Evolutionary conservation across 2,113 vertebrate genomes (phyloP).

Genomic region (Python bivittatus): DNA sequence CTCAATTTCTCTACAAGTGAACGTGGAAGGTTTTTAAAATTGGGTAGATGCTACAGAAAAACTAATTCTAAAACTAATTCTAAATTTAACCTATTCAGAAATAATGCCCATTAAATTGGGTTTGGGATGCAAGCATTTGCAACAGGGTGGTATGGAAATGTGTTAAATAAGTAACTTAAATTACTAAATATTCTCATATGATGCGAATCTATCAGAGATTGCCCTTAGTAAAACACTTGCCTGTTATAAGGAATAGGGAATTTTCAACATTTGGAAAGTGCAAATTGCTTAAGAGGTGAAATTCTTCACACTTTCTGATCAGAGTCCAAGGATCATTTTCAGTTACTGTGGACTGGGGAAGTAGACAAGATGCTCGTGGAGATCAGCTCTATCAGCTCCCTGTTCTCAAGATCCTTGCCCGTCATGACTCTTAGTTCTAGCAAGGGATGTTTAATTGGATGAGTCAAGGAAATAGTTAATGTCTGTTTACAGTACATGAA

Average conservation of each 20-base stretch:
- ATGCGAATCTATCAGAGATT: not conserved
- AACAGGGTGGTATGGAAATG: not conserved
- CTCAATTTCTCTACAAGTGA: constrained; percentile 49
- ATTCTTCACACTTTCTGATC: not conserved
- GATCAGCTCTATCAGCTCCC: not conserved
- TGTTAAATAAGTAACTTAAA: not conserved
- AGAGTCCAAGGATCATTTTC: not conserved
- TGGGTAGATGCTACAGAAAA: constrained; percentile 36
- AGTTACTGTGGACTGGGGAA: not conserved
- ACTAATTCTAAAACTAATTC: not conserved
- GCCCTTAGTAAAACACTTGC: not conserved
- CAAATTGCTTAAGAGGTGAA: not conserved
- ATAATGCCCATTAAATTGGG: not conserved
- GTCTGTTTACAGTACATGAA: not conserved
- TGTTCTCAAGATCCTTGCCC: not conserved
- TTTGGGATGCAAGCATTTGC: not conserved
- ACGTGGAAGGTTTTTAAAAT: constrained; percentile 12
- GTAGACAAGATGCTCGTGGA: not conserved
- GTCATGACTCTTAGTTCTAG: not conserved
- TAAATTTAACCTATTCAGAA: not conserved
- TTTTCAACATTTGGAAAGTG: not conserved
- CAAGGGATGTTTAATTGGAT: not conserved
- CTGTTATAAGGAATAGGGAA: not conserved
- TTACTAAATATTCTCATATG: not conserved
- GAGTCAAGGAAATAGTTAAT: not conserved